Base-by-base conservation (phyloP, 2,113 vertebrate genomes). In the Phodopus roborovskii region DNA sequence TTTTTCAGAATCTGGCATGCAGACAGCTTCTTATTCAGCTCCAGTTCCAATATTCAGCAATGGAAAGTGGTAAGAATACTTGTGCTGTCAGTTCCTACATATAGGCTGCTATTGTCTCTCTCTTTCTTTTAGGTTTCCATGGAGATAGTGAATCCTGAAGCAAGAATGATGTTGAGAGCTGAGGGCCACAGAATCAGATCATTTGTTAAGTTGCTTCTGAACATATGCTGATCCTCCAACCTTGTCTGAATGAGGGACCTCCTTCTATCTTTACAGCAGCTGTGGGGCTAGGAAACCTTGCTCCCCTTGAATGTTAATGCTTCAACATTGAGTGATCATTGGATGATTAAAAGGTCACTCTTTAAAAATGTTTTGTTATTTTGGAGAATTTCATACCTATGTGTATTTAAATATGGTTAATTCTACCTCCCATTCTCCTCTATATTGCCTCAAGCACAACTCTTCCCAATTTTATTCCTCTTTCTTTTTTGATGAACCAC, bases 1-100 rank as follows among this genome's bases (percentile, higher is more conserved):
- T 97, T 96, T 96, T 86, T 64, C 71, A 39, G 74, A 60, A 30
- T 74, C 68, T 88, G 64, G 30, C 33, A 91, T 89, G 48, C 39
- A 1, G 0, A 30, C 26, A 10, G 15, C n/a, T 96, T 91, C 88
- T 86, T 70, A 56, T 11, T 83, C 73, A 74, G 73, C 15, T 36
- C 28, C 62, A 91, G 3, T 36, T 2, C 36, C 56, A 68, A 73
- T 33, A 39, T 9, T 64, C 60, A 66, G 66, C 66, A 58, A 30
- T 66, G 19, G 74, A 89, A 96, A 93, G 56, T n/a, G 26, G 36
- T 53, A 82, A 95, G 20, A 85, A 81, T n/a, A 48, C 5, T 39
- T 56, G 26, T 64, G 83, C 53, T 83, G 48, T 62, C 68, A 53
- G 42, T 60, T 83, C 24, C 74, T 90, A 48, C 48, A 86, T 39